Evolutionary conservation across 2,888 invertebrate species (phyloP).

Genomic region (Amphipyra berbera): DNA sequence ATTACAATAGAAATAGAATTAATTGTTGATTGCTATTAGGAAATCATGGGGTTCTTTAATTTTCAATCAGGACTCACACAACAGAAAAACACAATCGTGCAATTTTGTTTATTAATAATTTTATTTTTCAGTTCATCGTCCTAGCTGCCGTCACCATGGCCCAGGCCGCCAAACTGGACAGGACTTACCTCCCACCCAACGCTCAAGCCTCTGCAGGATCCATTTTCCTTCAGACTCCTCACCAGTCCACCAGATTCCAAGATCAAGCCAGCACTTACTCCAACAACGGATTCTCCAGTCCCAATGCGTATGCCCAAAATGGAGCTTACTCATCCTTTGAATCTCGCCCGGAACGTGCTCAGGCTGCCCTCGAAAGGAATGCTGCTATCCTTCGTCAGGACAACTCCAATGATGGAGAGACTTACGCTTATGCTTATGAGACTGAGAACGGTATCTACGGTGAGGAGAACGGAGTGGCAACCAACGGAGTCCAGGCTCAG

Average conservation of each 20-base stretch:
- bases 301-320: slow-evolving; percentile 17
- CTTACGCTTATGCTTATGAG: slow-evolving; percentile 80
- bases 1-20: no score
- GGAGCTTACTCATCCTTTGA: slow-evolving; percentile 47
- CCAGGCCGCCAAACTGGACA: slow-evolving; percentile 78
- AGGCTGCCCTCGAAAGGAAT: slow-evolving; percentile 78
- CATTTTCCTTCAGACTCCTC: slow-evolving; percentile 48
- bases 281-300: slow-evolving; percentile 29
- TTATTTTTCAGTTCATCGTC: slow-evolving; percentile 73
- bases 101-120: neutral
- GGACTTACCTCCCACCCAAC: slow-evolving; percentile 79
- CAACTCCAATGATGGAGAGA: slow-evolving; percentile 79
- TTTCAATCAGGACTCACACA: no score
- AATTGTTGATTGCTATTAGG: no score
- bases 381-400: slow-evolving; percentile 83
- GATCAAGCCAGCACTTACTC: slow-evolving; percentile 46
- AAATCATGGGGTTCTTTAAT: no score
- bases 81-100: no score
- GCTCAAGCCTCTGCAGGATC: slow-evolving; percentile 57
- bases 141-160: slow-evolving; percentile 72
- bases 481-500: slow-evolving; percentile 82
- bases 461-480: slow-evolving; percentile 83
- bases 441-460: slow-evolving; percentile 84
- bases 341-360: slow-evolving; percentile 74
- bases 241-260: slow-evolving; percentile 37